A percentile compares a stretch with the other conserved stretches of the same genome.
Conservation (phyloP, 2,888 invertebrate genomes). For the Podotricha telesiphe region DNA sequence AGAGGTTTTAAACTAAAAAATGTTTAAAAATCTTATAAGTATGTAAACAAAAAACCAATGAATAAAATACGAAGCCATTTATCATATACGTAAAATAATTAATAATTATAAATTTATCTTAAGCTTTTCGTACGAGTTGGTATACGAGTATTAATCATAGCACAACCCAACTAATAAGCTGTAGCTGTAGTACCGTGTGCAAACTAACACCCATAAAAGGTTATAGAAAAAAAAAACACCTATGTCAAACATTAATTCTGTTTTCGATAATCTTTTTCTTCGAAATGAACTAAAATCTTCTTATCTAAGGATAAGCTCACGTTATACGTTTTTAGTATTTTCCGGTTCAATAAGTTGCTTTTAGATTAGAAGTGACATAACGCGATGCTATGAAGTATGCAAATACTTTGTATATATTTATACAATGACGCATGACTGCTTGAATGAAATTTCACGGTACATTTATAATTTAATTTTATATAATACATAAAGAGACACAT, state of each 20-base stretch:
- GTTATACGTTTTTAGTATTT: conserved; percentile 47
- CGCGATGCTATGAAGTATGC: conserved; percentile 45
- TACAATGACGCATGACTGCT: conserved; percentile 54
- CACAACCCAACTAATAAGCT: background rate
- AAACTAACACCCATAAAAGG: conserved; percentile 1
- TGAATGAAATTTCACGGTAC: conserved; percentile 26
- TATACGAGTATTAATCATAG: background rate
- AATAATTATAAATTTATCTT: background rate
- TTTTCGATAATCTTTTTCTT: background rate
- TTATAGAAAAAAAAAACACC: background rate
- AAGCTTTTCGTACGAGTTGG: no score
- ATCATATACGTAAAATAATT: background rate
- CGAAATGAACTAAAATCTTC: background rate
- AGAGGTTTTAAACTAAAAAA: no score
- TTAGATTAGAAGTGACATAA: conserved; percentile 64
- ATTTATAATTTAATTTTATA: conserved; percentile 16
- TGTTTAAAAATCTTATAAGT: background rate
- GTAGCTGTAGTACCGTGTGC: background rate
- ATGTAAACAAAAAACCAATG: no score
- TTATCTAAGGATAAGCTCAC: conserved; percentile 6
- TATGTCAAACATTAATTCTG: background rate
- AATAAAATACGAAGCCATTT: background rate
- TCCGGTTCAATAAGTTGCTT: conserved; percentile 49
- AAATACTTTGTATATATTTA: conserved; percentile 44
- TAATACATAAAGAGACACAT: background rate